These are phyloP conservation scores for Tetranychus truncatus DNA, from an alignment of 2,888 invertebrate species.

Conservation along the genomic window DNA sequence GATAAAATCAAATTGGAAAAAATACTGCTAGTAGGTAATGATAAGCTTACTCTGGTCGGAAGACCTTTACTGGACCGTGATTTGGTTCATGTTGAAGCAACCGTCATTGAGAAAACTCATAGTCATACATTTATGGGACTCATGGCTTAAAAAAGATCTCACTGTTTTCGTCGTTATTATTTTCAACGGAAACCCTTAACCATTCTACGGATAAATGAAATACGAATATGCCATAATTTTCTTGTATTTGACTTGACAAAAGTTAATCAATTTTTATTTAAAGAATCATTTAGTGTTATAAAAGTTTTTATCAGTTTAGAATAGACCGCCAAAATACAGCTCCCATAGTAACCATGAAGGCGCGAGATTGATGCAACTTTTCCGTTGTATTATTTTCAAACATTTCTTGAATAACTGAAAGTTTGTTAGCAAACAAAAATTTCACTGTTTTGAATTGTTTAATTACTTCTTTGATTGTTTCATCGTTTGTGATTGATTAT, in stretches of 20 bases:
- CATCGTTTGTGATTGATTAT: background rate
- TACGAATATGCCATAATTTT: slow-evolving; percentile 26
- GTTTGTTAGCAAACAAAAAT: no score
- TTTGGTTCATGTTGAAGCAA: slow-evolving; percentile 21
- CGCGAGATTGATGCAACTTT: no score
- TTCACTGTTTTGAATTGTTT: no score
- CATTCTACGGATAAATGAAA: slow-evolving; percentile 30
- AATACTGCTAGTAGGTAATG: slow-evolving; percentile 20
- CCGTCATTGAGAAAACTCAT: slow-evolving; percentile 22
- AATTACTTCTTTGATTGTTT: background rate
- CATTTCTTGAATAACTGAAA: no score
- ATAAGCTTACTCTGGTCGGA: slow-evolving; percentile 20
- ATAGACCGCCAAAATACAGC: no score
- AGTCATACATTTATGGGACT: slow-evolving; percentile 18
- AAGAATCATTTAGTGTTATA: no score
- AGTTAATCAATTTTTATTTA: no score
- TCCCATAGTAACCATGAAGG: no score
- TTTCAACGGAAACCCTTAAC: background rate
- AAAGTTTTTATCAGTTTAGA: no score
- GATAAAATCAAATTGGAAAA: slow-evolving; percentile 21
- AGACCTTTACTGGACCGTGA: slow-evolving; percentile 20
- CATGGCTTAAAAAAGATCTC: background rate
- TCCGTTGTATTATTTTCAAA: no score
- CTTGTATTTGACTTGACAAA: no score
- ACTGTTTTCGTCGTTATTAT: background rate